Evolutionary conservation across 2,888 invertebrate genomes (phyloP).

Genomic region (Acanthopleura granulata): DNA sequence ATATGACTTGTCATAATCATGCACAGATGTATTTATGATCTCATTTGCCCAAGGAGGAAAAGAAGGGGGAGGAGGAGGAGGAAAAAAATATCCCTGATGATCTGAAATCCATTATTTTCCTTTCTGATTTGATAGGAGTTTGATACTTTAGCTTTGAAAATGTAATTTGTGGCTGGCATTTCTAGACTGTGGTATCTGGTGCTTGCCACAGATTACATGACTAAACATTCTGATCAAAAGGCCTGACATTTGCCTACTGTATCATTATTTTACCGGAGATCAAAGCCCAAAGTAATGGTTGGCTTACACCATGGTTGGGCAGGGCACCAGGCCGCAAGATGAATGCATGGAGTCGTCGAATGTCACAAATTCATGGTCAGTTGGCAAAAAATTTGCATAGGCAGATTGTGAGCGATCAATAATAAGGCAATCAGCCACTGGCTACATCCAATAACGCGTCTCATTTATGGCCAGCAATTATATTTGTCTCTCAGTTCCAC

Average conservation of each 20-base stretch:
- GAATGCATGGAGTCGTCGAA: slow-evolving; percentile 2
- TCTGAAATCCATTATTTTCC: background rate
- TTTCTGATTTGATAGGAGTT: background rate
- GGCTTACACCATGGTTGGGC: background rate
- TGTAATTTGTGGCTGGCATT: slow-evolving; percentile 1
- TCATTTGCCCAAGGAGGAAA: background rate
- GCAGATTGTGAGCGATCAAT: slow-evolving; percentile 10
- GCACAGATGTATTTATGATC: background rate
- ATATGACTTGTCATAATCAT: background rate
- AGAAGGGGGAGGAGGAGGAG: background rate
- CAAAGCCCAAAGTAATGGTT: background rate
- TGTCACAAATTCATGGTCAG: slow-evolving; percentile 11
- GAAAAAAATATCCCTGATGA: background rate
- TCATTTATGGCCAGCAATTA: slow-evolving; percentile 19
- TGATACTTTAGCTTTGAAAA: slow-evolving; percentile 12
- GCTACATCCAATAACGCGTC: slow-evolving; percentile 15
- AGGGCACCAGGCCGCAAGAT: background rate
- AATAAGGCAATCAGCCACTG: slow-evolving; percentile 15
- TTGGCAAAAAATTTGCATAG: slow-evolving; percentile 18
- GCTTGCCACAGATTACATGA: background rate
- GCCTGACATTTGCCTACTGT: background rate
- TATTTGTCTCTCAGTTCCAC: slow-evolving; percentile 9
- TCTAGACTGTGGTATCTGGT: slow-evolving; percentile 1
- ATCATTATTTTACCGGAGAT: background rate
- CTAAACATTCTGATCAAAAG: slow-evolving; percentile 1